phyloP scores from a whole-genome alignment of 2,888 invertebrate genomes.

The Teleogryllus oceanicus region DNA sequence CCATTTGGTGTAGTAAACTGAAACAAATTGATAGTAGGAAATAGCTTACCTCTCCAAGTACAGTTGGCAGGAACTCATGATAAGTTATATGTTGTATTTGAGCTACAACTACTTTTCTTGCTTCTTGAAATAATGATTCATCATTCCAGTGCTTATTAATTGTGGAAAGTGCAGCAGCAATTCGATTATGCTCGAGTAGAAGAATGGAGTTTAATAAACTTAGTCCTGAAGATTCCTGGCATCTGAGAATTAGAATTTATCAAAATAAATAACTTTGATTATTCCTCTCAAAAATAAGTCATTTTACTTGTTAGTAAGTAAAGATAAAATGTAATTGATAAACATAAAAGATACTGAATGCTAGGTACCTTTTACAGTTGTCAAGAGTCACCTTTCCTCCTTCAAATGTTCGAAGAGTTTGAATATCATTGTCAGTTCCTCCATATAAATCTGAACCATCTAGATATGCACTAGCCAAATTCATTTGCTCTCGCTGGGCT shows the following conservation, averaged over 20 bases:
- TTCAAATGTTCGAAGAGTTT: conserved; percentile 65
- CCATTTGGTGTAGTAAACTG: conserved; percentile 21
- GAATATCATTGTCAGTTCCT: conserved; percentile 65
- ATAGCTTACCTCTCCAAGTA: conserved; percentile 65
- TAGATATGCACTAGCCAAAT: conserved; percentile 75
- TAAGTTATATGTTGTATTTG: conserved; percentile 81
- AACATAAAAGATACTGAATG: no score
- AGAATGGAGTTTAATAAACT: conserved; percentile 70
- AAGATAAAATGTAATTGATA: no score
- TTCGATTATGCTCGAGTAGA: conserved; percentile 74
- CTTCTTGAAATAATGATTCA: conserved; percentile 69
- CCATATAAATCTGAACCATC: conserved; percentile 84
- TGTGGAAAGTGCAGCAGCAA: conserved; percentile 65
- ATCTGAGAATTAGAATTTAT: conserved; percentile 46
- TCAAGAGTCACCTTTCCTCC: conserved; percentile 67
- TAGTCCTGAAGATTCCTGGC: conserved; percentile 61
- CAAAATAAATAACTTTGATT: not conserved
- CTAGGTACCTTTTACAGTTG: conserved; percentile 57
- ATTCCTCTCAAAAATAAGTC: no score
- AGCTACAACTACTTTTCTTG: conserved; percentile 69
- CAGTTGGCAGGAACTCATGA: conserved; percentile 75
- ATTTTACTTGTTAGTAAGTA: no score
- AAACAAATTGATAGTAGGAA: not conserved
- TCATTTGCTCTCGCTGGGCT: conserved; percentile 79
- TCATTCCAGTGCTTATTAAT: conserved; percentile 79